Evolutionary conservation across 2,888 invertebrate species (phyloP), one percentile per base, ranked within the genome.

Genomic region (Cylloceria caligata): DNA sequence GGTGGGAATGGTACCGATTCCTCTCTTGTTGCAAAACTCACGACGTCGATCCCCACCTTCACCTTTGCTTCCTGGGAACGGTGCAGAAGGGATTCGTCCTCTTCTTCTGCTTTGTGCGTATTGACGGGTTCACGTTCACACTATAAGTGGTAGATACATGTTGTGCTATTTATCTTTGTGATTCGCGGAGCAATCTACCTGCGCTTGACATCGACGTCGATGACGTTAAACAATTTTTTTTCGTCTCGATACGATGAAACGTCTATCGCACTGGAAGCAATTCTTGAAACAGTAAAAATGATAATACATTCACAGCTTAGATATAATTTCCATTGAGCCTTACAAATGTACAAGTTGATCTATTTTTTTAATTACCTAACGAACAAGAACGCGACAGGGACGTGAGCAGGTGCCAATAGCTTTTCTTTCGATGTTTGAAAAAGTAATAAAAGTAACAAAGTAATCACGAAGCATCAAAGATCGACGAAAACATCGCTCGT

Each of bases 1-100:
- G 74, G 88, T 88, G 88, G 87, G 88, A 88, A 87, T 79, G 64
- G 71, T 75, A 64, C 39, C 64, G 80, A 85, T 84, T 83, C 65
- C 73, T 84, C 71, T 71, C 68, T 57, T 47, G 80, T 69, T 65
- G 62, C 75, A 82, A 83, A 81, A 47, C 60, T 76, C 65, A 65
- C 73, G 62, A 74, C 79, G 78, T 68, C 81, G 76, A 84, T n/a
- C 71, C 79, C 68, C 77, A 83, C 83, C 84, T 87, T 86, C 84
- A 84, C 83, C 87, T 88, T 88, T 84, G 86, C 85, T 84, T 84
- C 69, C 82, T 27, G 24, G 36, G 65, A 52, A 42, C 19, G 39
- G 21, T 21, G 64, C 42, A 42, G 39, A 39, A 64, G 19, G 19
- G 13, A 42, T 64, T 64, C 34, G n/a, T 36, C 9, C 9, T 27